Evolutionary conservation across 2,113 vertebrate species (phyloP).

Genomic region (Porphyrio hochstetteri): DNA sequence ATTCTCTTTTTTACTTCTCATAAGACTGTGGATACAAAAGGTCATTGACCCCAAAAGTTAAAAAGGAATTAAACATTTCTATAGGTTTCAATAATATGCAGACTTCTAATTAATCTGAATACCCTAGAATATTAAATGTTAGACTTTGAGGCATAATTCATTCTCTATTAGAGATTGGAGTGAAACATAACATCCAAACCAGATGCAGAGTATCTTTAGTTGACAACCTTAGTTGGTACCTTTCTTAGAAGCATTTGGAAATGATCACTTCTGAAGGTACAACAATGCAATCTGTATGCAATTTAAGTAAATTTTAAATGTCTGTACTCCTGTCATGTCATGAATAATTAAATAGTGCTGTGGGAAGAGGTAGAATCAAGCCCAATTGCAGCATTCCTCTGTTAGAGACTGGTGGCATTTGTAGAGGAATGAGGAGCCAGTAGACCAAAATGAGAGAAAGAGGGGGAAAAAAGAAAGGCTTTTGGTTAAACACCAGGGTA

Average conservation of each 20-base stretch:
- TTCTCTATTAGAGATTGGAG: neutral
- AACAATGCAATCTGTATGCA: neutral
- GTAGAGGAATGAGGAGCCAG: neutral
- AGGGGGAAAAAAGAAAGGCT: neutral
- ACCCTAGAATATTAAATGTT: neutral
- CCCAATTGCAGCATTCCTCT: neutral
- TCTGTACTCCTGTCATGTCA: neutral
- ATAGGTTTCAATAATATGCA: neutral
- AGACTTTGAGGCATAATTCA: neutral
- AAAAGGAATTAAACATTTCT: constrained; percentile 32
- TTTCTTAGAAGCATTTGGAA: neutral
- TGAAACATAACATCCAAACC: neutral
- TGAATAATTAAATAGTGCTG: neutral
- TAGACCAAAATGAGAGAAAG: neutral
- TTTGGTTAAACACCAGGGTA: neutral
- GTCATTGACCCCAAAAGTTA: neutral
- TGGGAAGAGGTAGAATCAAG: neutral
- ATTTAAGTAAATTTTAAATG: neutral
- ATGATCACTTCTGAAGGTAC: neutral
- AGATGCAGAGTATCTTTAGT: neutral
- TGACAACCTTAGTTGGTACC: neutral
- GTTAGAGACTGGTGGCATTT: neutral
- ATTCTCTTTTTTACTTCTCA: constrained; percentile 26
- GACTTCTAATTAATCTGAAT: neutral
- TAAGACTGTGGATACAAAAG: neutral